phyloP scores from a whole-genome alignment of 1,140 invertebrate genomes.

The Megathymus violae region DNA sequence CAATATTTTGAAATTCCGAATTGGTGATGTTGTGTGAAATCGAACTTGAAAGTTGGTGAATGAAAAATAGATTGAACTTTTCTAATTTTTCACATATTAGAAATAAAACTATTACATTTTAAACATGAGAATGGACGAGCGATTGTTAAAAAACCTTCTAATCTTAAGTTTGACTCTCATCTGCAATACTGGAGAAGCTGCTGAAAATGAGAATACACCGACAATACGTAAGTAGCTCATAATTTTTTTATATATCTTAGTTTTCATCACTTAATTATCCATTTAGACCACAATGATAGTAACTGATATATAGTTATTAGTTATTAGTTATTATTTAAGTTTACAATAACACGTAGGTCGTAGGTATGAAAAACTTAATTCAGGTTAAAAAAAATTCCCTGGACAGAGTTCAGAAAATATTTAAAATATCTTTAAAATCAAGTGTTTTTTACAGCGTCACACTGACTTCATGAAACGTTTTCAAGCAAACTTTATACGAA shows the following conservation, averaged over 20 bases:
- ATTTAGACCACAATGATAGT: too few species aligned
- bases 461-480: too few species aligned
- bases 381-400: too few species aligned
- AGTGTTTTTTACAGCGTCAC: too few species aligned
- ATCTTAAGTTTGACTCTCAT: slow-evolving; percentile 62
- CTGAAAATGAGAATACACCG: slow-evolving; percentile 57
- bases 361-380: too few species aligned
- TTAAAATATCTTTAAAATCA: too few species aligned
- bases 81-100: neutral
- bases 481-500: too few species aligned
- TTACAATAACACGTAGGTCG: too few species aligned
- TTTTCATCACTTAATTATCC: slow-evolving; percentile 18
- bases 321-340: too few species aligned
- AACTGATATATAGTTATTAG: too few species aligned
- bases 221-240: slow-evolving; percentile 61
- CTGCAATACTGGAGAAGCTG: slow-evolving; percentile 62
- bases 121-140: slow-evolving; percentile 57
- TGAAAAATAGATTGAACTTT: slow-evolving; percentile 13
- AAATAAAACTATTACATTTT: neutral
- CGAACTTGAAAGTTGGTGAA: slow-evolving; percentile 17
- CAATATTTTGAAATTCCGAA: slow-evolving; percentile 29
- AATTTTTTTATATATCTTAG: too few species aligned
- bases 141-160: slow-evolving; percentile 55
- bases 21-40: slow-evolving; percentile 15
- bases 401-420: too few species aligned